Evolutionary conservation across 2,888 invertebrate species (phyloP), one percentile per base, ranked within the genome.

Genomic region (Plemyria rubiginata): DNA sequence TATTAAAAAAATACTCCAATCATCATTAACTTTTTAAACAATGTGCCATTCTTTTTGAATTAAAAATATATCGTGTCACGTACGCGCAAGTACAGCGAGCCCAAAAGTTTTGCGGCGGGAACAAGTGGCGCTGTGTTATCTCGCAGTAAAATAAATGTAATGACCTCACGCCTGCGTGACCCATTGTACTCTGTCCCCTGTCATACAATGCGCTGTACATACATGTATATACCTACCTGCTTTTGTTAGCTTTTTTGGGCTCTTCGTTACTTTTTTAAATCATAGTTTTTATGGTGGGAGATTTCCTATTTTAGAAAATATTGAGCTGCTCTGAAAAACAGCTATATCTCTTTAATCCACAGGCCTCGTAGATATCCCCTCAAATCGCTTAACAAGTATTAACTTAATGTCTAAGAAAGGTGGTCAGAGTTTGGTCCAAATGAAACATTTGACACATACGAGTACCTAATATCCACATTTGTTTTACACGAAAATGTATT

Each of bases 131-230:
- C 16, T 38, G 36, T 55, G 62, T 56, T 62, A 62, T 62, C 62
- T 41, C 79, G 67, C 79, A 81, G 80, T 85, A 78, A 84, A 85
- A 81, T 77, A 77, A 79, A 80, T 80, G 75, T 84, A 80, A 85
- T 80, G 79, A 75, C 71, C 74, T 67, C 70, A 67, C 70, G 55
- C 65, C 73, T 75, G 78, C 65, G 76, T 71, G 67, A 77, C 70
- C 66, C 65, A 68, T 43, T 52, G 59, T 53, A 40, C 45, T 16
- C 43, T 41, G 48, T 52, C 15, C 50, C 22, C 29, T 38, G 15
- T 0, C 28, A 7, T 54, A 51, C 45, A n/a, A 5, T 45, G 11
- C 11, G 36, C 8, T 11, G 11, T 38, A 38, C 36, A 9, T 38
- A 11, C 36, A 11, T 38, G 16, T 46, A n/a, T n/a, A n/a, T n/a